These are phyloP conservation scores for Hydrolagus affinis DNA, from an alignment of 2,113 vertebrate genomes.

Conservation along the genomic window DNA sequence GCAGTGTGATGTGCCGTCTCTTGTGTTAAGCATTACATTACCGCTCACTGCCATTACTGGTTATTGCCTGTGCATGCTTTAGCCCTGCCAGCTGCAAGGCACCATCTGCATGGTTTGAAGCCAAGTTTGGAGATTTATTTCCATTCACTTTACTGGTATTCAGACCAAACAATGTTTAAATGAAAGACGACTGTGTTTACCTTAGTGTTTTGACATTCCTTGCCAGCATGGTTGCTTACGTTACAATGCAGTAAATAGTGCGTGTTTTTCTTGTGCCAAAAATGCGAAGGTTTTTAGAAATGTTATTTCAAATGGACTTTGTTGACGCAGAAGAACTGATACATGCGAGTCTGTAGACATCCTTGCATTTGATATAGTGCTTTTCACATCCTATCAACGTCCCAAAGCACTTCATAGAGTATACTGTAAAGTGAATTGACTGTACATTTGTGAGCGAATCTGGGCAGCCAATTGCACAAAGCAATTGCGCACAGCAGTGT, in stretches of 20 bases:
- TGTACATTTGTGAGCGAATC: no score
- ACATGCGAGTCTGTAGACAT: no score
- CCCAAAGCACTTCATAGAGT: no score
- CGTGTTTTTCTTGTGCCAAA: conserved; percentile 5
- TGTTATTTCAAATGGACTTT: not conserved
- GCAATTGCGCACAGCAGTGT: no score
- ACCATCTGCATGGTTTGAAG: conserved; percentile 17
- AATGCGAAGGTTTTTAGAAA: not conserved
- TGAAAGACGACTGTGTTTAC: conserved; percentile 13
- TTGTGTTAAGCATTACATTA: no score
- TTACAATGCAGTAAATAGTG: conserved; percentile 27
- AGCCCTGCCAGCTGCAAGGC: not conserved
- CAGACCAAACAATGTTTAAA: conserved; percentile 24
- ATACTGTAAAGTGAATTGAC: no score
- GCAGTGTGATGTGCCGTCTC: not conserved
- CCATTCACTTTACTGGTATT: conserved; percentile 25
- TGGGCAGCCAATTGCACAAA: no score
- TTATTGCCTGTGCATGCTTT: not conserved
- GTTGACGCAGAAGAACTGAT: not conserved
- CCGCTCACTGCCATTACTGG: no score
- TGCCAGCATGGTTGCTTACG: conserved; percentile 19
- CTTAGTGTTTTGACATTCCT: not conserved
- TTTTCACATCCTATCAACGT: no score
- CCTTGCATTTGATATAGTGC: no score
- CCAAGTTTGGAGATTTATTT: not conserved